phyloP scores from a whole-genome alignment of 2,888 invertebrate genomes.

The Eristalinus sepulchralis region DNA sequence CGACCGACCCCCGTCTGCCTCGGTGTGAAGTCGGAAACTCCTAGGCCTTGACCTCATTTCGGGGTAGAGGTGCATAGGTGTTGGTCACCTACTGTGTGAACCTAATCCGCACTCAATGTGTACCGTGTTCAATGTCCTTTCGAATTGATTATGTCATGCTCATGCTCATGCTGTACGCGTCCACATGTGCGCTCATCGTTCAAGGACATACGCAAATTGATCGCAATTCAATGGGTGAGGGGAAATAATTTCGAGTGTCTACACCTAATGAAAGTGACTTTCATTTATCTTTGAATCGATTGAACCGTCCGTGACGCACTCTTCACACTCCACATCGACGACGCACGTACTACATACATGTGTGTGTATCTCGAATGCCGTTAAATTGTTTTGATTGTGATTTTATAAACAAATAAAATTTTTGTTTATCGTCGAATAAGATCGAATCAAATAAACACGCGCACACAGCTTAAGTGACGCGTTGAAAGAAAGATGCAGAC shows the following conservation, averaged over 20 bases:
- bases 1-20: neutral
- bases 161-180: too few relatives aligned
- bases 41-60: neutral
- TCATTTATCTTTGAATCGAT: slow-evolving; percentile 14
- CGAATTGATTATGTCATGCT: neutral
- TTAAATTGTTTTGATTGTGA: slow-evolving; percentile 2
- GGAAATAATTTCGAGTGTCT: neutral
- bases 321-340: neutral
- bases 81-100: neutral
- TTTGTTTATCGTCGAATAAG: slow-evolving; percentile 1
- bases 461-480: neutral
- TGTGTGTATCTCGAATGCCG: neutral
- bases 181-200: too few relatives aligned
- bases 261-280: slow-evolving; percentile 11
- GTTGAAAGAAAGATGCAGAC: neutral
- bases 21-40: neutral
- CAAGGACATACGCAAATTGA: neutral
- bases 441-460: slow-evolving; percentile 1
- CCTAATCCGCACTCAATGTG: neutral
- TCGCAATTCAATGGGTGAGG: neutral
- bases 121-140: neutral
- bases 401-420: slow-evolving; percentile 7
- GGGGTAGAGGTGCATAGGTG: neutral
- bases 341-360: neutral
- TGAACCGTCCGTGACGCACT: neutral